Evolutionary conservation across 2,797 vertebrate species (phyloP), one percentile per base, ranked within the genome.

Genomic region (Spea hammondii): DNA sequence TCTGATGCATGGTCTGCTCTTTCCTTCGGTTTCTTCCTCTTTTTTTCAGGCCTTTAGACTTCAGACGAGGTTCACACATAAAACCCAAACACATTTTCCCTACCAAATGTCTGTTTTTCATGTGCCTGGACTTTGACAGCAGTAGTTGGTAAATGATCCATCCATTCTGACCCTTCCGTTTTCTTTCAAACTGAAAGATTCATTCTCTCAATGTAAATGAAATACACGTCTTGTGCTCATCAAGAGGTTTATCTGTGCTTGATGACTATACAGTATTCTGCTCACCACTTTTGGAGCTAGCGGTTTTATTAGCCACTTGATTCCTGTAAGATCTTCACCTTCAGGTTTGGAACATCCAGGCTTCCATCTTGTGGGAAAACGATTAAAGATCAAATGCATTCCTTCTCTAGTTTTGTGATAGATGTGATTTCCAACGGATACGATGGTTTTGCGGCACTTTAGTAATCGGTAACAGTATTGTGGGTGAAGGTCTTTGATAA

Each of bases 1-100:
- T 50, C 65, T 65, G 83, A 73, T 84, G 69, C 70, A 59, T 71
- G 44, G 83, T 69, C 77, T 65, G 53, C 45, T 32, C 74, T 72
- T 81, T 68, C 49, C 70, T 76, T 45, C 78, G 79, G 65, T 72
- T 44, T 55, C 5, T 65, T 6, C 32, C 59, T 53, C 65, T 70
- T 1, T 64, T 72, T 74, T 73, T 10, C 70, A 82, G 70, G 8
- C 66, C 74, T 62, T 54, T 69, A 73, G 8, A 55, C 70, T 67
- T 51, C 45, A 44, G 32, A 53, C 47, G 65, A 65, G 60, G 72
- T 65, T 44, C 70, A 32, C 72, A 62, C 70, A 17, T 32, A 55
- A 46, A 67, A 7, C 17, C 17, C 17, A 55, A 67, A 32, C 32
- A 5, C 50, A 49, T 53, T 44, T 75, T 65, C 66, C 44, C 65